A percentile compares a stretch with the other conserved stretches of the same genome.
Conservation (phyloP, 2,113 vertebrate species). For the Sphyrna mokarran region DNA sequence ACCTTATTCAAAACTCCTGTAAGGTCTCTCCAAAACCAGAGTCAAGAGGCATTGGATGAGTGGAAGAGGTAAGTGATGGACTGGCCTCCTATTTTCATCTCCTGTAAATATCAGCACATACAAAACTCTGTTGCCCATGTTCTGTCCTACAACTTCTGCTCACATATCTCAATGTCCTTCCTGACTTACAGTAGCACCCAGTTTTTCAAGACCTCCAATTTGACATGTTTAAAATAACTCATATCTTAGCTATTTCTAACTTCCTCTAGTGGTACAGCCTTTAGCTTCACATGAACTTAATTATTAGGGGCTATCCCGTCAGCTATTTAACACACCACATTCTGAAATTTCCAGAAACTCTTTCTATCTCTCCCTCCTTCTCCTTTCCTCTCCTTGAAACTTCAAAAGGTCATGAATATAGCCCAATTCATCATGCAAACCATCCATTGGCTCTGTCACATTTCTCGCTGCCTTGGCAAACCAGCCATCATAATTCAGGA, state of each 20-base stretch:
- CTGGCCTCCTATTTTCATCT: no score
- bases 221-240: not conserved
- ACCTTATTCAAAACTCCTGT: not conserved
- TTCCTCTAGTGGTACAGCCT: not conserved
- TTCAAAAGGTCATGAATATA: no score
- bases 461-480: no score
- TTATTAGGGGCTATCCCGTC: not conserved
- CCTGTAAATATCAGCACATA: no score
- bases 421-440: no score
- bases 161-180: not conserved
- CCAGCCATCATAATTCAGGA: no score
- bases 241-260: not conserved
- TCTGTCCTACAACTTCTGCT: not conserved
- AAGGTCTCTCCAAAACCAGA: not conserved
- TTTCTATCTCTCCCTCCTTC: not conserved
- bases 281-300: not conserved
- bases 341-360: not conserved
- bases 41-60: not conserved
- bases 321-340: not conserved
- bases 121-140: not conserved
- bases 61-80: not conserved
- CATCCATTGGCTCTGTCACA: no score
- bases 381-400: not conserved
- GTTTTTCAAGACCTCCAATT: not conserved
- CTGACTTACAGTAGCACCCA: not conserved